Evolutionary conservation across 1,140 invertebrate species (phyloP), one percentile per base, ranked within the genome.

Genomic region (Tetramorium simillimum): DNA sequence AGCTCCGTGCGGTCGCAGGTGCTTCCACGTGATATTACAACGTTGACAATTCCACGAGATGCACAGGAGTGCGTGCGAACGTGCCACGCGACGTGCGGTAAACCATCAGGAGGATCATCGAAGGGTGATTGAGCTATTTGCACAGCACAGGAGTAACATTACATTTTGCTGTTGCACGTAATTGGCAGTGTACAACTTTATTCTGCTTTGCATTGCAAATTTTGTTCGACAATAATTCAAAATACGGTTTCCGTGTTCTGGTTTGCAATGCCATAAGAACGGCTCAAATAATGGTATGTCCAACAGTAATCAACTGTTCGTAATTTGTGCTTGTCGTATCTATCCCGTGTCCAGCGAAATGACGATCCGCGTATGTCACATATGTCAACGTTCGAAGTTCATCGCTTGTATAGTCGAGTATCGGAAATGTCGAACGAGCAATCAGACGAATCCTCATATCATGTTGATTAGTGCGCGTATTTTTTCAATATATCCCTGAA

Each of bases 391-490:
- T 40, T n/a, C 18, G 51, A 58, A 58, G 80, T 58, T 70, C 53
- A 58, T 43, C 80, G 69, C n/a, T 75, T 24, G 40, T 46, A 53
- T 12, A 24, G 14, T 46, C 49, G 51, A 40, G 51, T 73, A 53
- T 80, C n/a, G 62, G 53, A 73, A 58, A 82, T 60, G 67, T 73
- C 53, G 69, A 75, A 60, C 28, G 53, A 24, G 53, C 56, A 75
- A 75, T 75, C 69, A 60, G 51, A 18, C 53, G 69, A 84, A 84
- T 75, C 24, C 69, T 84, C 80, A 69, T 67, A 80, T 80, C 62
- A 46, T 60, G 69, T 60, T 75, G 69, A 84, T 84, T 75, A 75
- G 69, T 33, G 12, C 24, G 21, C 49, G 78, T 12, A 46, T 82
- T 84, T 84, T 84, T 60, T 24, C 80, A 24, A 73, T 73, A 73